A percentile compares a stretch with the other conserved stretches of the same genome.
Conservation (phyloP, 64 coral and sea anemone genomes). For the Montipora capricornis region DNA sequence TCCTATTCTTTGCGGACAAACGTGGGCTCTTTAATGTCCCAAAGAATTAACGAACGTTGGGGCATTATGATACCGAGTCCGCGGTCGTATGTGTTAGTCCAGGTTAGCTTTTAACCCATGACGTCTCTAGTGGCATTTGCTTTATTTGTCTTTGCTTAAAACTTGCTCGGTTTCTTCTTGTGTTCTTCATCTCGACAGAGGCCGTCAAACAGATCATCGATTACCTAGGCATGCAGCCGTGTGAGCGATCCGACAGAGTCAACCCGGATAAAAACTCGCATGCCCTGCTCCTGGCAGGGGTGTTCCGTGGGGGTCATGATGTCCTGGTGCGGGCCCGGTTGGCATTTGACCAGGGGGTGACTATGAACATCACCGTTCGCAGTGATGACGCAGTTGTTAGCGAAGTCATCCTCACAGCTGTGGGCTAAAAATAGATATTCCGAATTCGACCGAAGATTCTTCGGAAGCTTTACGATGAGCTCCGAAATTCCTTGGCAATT, state of each 20-base stretch:
- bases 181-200: conserved; percentile 62
- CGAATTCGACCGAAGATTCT: too few species aligned
- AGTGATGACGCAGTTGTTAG: conserved; percentile 90
- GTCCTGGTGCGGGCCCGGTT: conserved; percentile 91
- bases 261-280: conserved; percentile 92
- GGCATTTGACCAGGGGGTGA: conserved; percentile 95
- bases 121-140: too few species aligned
- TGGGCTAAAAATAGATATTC: conserved; percentile 61
- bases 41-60: too few species aligned
- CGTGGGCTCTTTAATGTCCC: too few species aligned
- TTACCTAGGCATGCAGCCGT: conserved; percentile 98
- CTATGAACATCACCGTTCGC: conserved; percentile 97
- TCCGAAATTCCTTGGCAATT: too few species aligned
- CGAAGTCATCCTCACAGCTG: conserved; percentile 92
- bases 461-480: too few species aligned
- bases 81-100: too few species aligned
- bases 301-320: conserved; percentile 92
- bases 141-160: background rate
- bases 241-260: conserved; percentile 92
- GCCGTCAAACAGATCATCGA: conserved; percentile 98
- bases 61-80: too few species aligned
- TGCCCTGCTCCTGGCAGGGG: conserved; percentile 88
- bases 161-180: background rate
- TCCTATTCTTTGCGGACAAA: too few species aligned
- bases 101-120: too few species aligned